Evolutionary conservation across 2,797 vertebrate genomes (phyloP), one percentile per base, ranked within the genome.

Genomic region (Mormyrus proboscirostris): DNA sequence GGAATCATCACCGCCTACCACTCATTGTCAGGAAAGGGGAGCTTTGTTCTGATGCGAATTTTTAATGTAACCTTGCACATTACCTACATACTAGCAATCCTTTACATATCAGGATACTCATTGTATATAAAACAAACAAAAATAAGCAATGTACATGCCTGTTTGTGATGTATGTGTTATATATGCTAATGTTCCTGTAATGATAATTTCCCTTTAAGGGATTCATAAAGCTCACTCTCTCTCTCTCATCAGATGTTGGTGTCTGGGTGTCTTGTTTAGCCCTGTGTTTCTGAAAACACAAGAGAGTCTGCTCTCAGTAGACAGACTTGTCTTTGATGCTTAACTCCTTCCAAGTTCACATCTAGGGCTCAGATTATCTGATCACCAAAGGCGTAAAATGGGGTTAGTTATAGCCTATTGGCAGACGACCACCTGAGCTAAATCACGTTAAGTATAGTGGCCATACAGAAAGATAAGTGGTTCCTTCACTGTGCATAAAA

Each of bases 311-410:
- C 51, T 47, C 49, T 82, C 76, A 47, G 76, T 33, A 55, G 8
- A 49, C 19, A 47, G 19, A 4, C 6, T 62, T 59, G 14, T 57
- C 88, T 84, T 44, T 49, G 76, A 89, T 84, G 88, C 53, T 29
- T 53, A 59, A 88, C 69, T 55, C 76, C 53, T 62, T 59, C 76
- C 51, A 83, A 33, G 1, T 57, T 69, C 62, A 82, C 25, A 53
- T 55, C 38, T 83, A 44, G n/a, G 49, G 29, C 79, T 89, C 83
- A 55, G 88, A 89, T 89, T n/a, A 85, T 84, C 73, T 59, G 22
- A 59, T 5, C 79, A 89, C 79, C 88, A 89, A 89, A 83, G 76
- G 6, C 38, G 12, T 76, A 84, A 82, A 82, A 57, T 50, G 88
- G 79, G 44, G 47, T 86, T 69, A 65, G 51, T 65, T 83, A 38